Conservation (phyloP, 92 coral and sea anemone species). For the Parazoanthus darwini region DNA sequence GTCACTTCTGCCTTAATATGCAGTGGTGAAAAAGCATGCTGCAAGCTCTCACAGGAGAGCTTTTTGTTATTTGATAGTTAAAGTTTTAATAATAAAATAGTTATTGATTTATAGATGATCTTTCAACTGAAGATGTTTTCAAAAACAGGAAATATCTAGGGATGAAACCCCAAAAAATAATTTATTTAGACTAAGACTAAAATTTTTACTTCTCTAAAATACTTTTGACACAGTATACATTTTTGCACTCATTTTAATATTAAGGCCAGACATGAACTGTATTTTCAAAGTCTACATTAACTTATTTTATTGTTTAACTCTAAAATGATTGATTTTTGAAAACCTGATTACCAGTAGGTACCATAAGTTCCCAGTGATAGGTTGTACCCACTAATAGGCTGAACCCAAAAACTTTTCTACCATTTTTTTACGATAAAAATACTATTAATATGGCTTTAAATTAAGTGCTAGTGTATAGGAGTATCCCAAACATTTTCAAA, state of each 20-base stretch:
- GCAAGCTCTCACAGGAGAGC: slow-evolving; percentile 9
- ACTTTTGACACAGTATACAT: too few relatives aligned
- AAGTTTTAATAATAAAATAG: background rate
- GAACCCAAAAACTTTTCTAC: background rate
- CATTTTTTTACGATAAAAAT: background rate
- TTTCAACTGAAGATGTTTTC: slow-evolving; percentile 4
- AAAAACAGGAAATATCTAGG: background rate
- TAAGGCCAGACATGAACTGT: too few relatives aligned
- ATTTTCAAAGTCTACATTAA: background rate
- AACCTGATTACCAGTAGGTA: slow-evolving; percentile 6
- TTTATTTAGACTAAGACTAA: too few relatives aligned
- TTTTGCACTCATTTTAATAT: too few relatives aligned
- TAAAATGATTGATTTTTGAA: background rate
- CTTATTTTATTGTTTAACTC: slow-evolving; percentile 1
- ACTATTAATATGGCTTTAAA: background rate
- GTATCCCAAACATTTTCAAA: slow-evolving; percentile 8
- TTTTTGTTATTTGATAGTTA: background rate
- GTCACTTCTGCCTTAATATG: background rate
- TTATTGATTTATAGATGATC: slow-evolving; percentile 2
- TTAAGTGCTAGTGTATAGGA: background rate
- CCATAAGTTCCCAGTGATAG: slow-evolving; percentile 7
- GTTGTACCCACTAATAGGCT: slow-evolving; percentile 15
- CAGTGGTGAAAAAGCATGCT: background rate
- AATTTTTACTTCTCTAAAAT: too few relatives aligned
- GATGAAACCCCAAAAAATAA: background rate